These are phyloP conservation scores for Xylota sylvarum DNA, from an alignment of 2,888 invertebrate species.

Conservation along the genomic window DNA sequence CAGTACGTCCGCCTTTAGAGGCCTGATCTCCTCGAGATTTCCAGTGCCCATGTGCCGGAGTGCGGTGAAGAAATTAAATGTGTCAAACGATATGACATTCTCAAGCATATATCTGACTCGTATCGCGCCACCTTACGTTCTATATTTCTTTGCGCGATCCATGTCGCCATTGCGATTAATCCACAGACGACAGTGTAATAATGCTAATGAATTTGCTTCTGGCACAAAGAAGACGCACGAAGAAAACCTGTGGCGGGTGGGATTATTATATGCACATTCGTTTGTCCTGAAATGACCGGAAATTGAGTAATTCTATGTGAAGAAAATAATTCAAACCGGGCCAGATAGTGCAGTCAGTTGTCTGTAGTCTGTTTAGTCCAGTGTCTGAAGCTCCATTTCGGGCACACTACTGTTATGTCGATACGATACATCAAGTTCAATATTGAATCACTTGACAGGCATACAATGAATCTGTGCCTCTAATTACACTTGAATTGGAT, in stretches of 20 bases:
- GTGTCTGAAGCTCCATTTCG: constrained; percentile 7
- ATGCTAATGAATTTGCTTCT: constrained; percentile 67
- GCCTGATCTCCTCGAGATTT: constrained; percentile 15
- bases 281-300: constrained; percentile 57
- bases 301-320: constrained; percentile 60
- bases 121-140: constrained; percentile 64
- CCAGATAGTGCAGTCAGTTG: constrained; percentile 9
- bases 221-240: constrained; percentile 32
- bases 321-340: constrained; percentile 20
- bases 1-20: constrained; percentile 43
- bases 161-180: constrained; percentile 49
- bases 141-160: constrained; percentile 12
- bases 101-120: constrained; percentile 32
- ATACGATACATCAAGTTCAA: constrained; percentile 72
- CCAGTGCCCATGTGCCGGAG: constrained; percentile 39
- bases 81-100: constrained; percentile 73
- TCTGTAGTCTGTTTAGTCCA: background rate
- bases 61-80: constrained; percentile 60
- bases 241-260: constrained; percentile 49
- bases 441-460: constrained; percentile 69
- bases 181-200: constrained; percentile 5
- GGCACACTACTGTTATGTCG: constrained; percentile 30
- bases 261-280: constrained; percentile 50
- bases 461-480: constrained; percentile 60
- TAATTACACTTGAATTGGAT: constrained; percentile 74